Evolutionary conservation across 1,140 invertebrate genomes (phyloP).

Genomic region (Drosophila tropicalis): DNA sequence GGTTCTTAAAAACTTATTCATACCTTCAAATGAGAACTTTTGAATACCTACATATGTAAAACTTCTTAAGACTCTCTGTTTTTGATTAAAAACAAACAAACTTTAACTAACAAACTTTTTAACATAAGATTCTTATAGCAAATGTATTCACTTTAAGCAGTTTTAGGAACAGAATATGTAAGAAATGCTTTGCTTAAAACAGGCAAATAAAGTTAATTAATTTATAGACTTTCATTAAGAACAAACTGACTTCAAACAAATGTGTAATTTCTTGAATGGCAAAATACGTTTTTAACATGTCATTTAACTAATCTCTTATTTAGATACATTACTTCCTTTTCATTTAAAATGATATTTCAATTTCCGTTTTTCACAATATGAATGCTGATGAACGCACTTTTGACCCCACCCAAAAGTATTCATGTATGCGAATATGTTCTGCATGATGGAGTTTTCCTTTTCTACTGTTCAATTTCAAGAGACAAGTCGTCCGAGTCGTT

Average conservation of each 20-base stretch:
- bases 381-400: conserved; percentile 18
- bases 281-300: not conserved
- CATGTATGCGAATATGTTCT: not conserved
- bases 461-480: not conserved
- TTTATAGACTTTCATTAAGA: not conserved
- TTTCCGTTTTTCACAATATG: not conserved
- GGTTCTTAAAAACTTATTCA: no score
- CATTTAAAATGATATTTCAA: conserved; percentile 11
- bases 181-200: not conserved
- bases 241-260: not conserved
- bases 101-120: no score
- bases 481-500: no score
- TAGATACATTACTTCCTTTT: not conserved
- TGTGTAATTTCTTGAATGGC: not conserved
- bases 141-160: no score
- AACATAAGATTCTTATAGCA: no score
- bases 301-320: no score
- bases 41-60: no score
- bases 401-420: conserved; percentile 7
- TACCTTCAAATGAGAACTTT: no score
- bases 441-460: not conserved
- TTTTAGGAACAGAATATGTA: not conserved
- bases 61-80: no score
- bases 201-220: not conserved
- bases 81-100: no score